Evolutionary conservation across 1,140 invertebrate species (phyloP).

Genomic region (Macrocentrus cingulum): DNA sequence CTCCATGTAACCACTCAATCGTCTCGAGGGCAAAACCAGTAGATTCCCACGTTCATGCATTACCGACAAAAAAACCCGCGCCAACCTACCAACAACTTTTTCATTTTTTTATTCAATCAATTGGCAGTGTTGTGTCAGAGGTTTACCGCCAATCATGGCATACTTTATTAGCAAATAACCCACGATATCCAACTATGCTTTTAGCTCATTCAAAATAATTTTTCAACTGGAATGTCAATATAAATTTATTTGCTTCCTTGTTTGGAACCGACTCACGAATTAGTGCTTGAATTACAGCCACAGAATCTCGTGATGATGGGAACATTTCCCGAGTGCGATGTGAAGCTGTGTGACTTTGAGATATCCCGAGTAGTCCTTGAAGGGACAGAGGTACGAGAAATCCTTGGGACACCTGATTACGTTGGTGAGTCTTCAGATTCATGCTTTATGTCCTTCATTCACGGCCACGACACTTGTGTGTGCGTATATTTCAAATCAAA

Average conservation of each 20-base stretch:
- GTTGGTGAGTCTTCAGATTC: constrained; percentile 65
- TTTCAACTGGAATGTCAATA: no score
- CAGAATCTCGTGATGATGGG: constrained; percentile 76
- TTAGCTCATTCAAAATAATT: no score
- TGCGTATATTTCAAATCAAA: no score
- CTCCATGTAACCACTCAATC: constrained; percentile 14
- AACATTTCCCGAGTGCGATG: constrained; percentile 68
- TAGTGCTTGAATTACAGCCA: constrained; percentile 62
- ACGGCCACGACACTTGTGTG: background rate
- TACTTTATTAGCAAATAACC: background rate
- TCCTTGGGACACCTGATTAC: constrained; percentile 80
- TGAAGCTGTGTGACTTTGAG: constrained; percentile 79
- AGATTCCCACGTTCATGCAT: constrained; percentile 12
- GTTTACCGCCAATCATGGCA: background rate
- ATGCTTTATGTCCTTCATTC: background rate
- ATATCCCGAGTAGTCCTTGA: constrained; percentile 70
- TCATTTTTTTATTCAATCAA: background rate
- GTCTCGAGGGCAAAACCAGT: constrained; percentile 14
- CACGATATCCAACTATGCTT: background rate
- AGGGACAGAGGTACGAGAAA: constrained; percentile 71
- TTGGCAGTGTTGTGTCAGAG: background rate
- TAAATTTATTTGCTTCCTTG: no score
- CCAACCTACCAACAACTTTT: background rate
- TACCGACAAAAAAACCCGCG: constrained; percentile 11
- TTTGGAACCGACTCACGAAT: no score